Percentiles rank a stretch among this genome's conserved stretches.
Evolutionary conservation across 2,113 vertebrate genomes (phyloP).

Genomic region (Arothron firmamentum): DNA sequence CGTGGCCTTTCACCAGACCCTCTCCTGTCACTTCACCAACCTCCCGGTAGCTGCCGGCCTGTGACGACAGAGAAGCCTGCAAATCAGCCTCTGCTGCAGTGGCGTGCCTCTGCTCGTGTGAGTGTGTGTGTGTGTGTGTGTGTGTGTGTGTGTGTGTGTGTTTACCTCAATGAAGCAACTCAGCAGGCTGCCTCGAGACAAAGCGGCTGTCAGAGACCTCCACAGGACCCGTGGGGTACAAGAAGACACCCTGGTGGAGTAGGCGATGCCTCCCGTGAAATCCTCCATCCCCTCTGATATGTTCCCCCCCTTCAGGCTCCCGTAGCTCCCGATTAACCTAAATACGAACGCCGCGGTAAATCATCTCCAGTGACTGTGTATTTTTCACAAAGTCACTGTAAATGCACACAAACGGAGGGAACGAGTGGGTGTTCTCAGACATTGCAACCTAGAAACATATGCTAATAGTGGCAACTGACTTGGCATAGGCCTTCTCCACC

Average conservation of each 20-base stretch:
- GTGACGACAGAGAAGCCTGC: constrained; percentile 6
- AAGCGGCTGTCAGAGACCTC: constrained; percentile 64
- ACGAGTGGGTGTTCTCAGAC: constrained; percentile 51
- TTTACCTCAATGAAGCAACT: constrained; percentile 78
- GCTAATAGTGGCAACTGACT: constrained; percentile 72
- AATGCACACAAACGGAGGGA: constrained; percentile 10
- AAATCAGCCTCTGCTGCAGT: neutral
- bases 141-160: neutral
- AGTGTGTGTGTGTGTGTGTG: neutral
- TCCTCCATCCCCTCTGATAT: constrained; percentile 83
- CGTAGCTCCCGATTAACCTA: constrained; percentile 76
- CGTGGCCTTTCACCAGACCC: constrained; percentile 76
- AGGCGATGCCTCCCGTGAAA: constrained; percentile 80
- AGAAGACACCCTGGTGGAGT: constrained; percentile 56
- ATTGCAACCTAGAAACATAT: constrained; percentile 64
- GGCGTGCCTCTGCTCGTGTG: neutral
- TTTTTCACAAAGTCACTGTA: neutral
- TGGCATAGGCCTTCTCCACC: constrained; percentile 82
- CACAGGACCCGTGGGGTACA: constrained; percentile 69
- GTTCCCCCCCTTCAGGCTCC: constrained; percentile 76
- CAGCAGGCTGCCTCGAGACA: constrained; percentile 70
- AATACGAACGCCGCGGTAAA: constrained; percentile 12
- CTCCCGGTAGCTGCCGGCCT: constrained; percentile 66
- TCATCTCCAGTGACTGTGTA: neutral
- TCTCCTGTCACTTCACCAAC: constrained; percentile 66